These are phyloP conservation scores for Leucophenga varia DNA, from an alignment of 1,140 invertebrate genomes.

Conservation along the genomic window DNA sequence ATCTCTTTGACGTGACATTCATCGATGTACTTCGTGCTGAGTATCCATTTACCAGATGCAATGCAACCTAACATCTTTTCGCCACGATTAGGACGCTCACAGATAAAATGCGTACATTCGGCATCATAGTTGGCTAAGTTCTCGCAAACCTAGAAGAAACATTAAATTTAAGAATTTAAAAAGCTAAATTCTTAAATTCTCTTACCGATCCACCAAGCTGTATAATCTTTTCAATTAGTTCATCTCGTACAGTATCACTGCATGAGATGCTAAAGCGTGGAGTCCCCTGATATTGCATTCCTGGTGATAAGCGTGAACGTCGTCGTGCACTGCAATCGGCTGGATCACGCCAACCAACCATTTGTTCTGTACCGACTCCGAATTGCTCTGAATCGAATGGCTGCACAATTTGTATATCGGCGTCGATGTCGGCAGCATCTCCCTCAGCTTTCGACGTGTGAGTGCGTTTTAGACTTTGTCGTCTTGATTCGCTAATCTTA, in stretches of 20 bases:
- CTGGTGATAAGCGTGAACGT: slow-evolving; percentile 12
- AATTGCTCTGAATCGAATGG: slow-evolving; percentile 50
- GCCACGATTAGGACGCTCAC: slow-evolving; percentile 71
- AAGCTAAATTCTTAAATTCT: slow-evolving; percentile 19
- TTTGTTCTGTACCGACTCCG: slow-evolving; percentile 30
- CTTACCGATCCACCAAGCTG: slow-evolving; percentile 65
- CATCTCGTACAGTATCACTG: slow-evolving; percentile 25
- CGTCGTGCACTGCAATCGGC: slow-evolving; percentile 35
- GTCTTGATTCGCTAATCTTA: slow-evolving; percentile 35
- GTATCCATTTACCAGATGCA: slow-evolving; percentile 83
- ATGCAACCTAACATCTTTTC: slow-evolving; percentile 84
- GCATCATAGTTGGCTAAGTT: slow-evolving; percentile 64
- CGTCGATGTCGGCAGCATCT: slow-evolving; percentile 13
- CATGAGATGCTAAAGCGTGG: slow-evolving; percentile 51
- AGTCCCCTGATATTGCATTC: slow-evolving; percentile 29
- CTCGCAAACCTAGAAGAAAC: slow-evolving; percentile 58
- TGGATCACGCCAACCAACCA: slow-evolving; percentile 49
- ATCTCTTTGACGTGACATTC: slow-evolving; percentile 63
- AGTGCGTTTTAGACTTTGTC: slow-evolving; percentile 40
- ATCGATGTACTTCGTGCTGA: slow-evolving; percentile 76
- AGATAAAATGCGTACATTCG: slow-evolving; percentile 75
- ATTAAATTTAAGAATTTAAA: too few species aligned
- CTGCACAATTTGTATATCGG: slow-evolving; percentile 39
- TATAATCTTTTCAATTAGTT: slow-evolving; percentile 56
- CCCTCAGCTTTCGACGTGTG: slow-evolving; percentile 8